Evolutionary conservation across 2,113 vertebrate genomes (phyloP).

Genomic region (Brachyhypopomus occidentalis): DNA sequence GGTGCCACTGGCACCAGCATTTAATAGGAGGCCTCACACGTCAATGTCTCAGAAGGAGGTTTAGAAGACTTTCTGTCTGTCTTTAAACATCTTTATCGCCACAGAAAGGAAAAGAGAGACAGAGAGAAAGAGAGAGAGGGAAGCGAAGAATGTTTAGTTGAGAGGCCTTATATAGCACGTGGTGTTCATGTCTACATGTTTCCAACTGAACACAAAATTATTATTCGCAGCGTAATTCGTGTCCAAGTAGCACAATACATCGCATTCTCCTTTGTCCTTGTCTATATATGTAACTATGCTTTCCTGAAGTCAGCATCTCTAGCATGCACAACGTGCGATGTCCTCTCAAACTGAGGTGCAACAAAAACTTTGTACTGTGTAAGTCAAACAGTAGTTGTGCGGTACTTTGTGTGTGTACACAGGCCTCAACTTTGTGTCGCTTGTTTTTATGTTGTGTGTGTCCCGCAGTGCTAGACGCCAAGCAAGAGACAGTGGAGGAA

Average conservation of each 20-base stretch:
- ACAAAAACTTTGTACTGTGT: neutral
- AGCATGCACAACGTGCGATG: slow-evolving; percentile 13
- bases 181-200: slow-evolving; percentile 22
- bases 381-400: neutral
- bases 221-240: slow-evolving; percentile 36
- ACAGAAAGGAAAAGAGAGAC: neutral
- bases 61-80: too few species aligned
- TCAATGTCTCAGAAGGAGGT: neutral
- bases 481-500: slow-evolving; percentile 90
- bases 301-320: slow-evolving; percentile 40
- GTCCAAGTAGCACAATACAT: neutral
- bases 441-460: slow-evolving; percentile 44
- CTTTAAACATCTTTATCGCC: neutral
- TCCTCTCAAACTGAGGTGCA: slow-evolving; percentile 15
- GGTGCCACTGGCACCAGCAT: neutral
- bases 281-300: slow-evolving; percentile 28
- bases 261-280: slow-evolving; percentile 36
- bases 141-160: neutral
- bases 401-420: neutral
- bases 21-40: neutral
- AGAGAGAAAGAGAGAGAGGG: neutral
- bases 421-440: slow-evolving; percentile 40
- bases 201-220: slow-evolving; percentile 19
- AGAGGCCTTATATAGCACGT: neutral
- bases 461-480: slow-evolving; percentile 79